Evolutionary conservation across 2,888 invertebrate species (phyloP).

Genomic region (Epicampocera succincta): DNA sequence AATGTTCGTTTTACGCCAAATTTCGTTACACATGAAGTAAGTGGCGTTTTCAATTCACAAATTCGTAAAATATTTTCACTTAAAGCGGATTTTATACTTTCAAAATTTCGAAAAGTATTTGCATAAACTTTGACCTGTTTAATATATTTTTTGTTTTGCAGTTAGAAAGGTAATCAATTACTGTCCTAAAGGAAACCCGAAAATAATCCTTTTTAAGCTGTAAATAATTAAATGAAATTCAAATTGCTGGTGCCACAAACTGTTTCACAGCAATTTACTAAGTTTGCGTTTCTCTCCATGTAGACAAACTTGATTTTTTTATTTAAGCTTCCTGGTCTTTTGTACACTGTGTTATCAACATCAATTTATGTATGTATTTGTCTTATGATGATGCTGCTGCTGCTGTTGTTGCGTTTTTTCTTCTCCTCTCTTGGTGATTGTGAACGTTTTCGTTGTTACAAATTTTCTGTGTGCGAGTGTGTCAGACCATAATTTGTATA

Average conservation of each 20-base stretch:
- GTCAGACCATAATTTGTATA: constrained; percentile 64
- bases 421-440: no score
- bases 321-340: constrained; percentile 9
- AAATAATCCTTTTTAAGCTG: background rate
- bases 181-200: no score
- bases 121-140: background rate
- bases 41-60: constrained; percentile 14
- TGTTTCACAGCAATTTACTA: background rate
- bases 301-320: background rate
- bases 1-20: constrained; percentile 22
- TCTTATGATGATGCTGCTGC: constrained; percentile 28
- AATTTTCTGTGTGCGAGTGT: constrained; percentile 54
- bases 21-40: constrained; percentile 41
- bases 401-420: background rate
- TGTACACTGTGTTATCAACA: constrained; percentile 52
- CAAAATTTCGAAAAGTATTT: background rate
- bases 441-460: constrained; percentile 35
- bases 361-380: constrained; percentile 65
- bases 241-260: background rate
- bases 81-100: background rate
- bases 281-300: constrained; percentile 26
- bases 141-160: no score
- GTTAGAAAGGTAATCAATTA: no score
- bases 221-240: background rate
- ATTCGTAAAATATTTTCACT: background rate